phyloP scores from a whole-genome alignment of 1,140 invertebrate genomes.

The Paraescarpia echinospica region DNA sequence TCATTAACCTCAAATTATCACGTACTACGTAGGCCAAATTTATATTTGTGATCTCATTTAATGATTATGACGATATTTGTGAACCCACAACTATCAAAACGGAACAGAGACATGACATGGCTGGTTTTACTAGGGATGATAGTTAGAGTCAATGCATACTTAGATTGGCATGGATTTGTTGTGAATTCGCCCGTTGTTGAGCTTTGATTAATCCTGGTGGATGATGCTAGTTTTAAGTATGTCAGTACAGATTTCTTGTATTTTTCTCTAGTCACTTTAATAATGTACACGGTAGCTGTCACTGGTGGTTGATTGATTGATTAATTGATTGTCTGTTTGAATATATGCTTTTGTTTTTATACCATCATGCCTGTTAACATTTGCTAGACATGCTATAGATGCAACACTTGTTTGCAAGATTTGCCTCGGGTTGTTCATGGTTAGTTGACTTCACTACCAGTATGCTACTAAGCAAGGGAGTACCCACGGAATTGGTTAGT shows the following conservation, averaged over 20 bases:
- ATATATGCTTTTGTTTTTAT: conserved; percentile 7
- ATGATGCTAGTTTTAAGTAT: conserved; percentile 6
- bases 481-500: background rate
- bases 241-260: background rate
- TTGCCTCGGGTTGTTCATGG: background rate
- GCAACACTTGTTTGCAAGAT: background rate
- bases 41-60: conserved; percentile 2
- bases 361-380: conserved; percentile 1
- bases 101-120: background rate
- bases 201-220: background rate
- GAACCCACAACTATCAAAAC: background rate
- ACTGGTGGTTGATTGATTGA: conserved; percentile 5
- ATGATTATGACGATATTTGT: conserved; percentile 6
- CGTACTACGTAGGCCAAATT: background rate
- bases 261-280: background rate
- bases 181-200: background rate
- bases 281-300: background rate
- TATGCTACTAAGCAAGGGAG: background rate
- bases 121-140: background rate
- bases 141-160: background rate
- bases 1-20: background rate
- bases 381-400: background rate
- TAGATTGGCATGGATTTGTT: background rate
- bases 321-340: background rate
- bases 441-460: background rate